phyloP scores from a whole-genome alignment of 2,797 vertebrate genomes.

The Carcharodon carcharias region DNA sequence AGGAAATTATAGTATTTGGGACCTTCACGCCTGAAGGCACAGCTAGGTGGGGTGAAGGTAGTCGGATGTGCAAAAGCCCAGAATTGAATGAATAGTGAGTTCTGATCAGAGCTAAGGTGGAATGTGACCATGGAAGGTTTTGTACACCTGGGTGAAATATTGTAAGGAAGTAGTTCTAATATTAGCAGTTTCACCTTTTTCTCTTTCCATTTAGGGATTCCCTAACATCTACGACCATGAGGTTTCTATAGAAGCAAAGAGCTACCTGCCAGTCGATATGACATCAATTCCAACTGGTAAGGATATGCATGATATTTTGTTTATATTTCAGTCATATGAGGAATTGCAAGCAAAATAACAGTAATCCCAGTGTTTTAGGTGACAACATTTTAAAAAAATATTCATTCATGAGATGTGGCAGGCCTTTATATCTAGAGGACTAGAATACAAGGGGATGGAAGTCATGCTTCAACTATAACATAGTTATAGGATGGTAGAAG shows the following conservation, averaged over 20 bases:
- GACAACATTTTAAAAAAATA: not conserved
- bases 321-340: not conserved
- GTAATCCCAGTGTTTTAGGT: not conserved
- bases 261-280: constrained; percentile 79
- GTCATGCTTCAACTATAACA: not conserved
- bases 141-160: not conserved
- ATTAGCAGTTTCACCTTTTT: not conserved
- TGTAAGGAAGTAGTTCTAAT: not conserved
- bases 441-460: not conserved
- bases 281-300: constrained; percentile 83
- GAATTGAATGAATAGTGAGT: not conserved
- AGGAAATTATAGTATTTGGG: not conserved
- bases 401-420: too few relatives aligned
- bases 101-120: not conserved
- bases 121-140: too few relatives aligned
- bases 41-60: not conserved
- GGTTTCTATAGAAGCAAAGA: constrained; percentile 74
- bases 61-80: not conserved
- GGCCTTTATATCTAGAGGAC: not conserved
- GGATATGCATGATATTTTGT: constrained; percentile 35
- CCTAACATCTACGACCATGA: constrained; percentile 77
- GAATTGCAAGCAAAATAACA: not conserved
- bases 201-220: constrained; percentile 60
- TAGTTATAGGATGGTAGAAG: too few relatives aligned
- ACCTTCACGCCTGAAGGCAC: not conserved